Evolutionary conservation across 1,140 invertebrate species (phyloP).

Genomic region (Manduca sexta): DNA sequence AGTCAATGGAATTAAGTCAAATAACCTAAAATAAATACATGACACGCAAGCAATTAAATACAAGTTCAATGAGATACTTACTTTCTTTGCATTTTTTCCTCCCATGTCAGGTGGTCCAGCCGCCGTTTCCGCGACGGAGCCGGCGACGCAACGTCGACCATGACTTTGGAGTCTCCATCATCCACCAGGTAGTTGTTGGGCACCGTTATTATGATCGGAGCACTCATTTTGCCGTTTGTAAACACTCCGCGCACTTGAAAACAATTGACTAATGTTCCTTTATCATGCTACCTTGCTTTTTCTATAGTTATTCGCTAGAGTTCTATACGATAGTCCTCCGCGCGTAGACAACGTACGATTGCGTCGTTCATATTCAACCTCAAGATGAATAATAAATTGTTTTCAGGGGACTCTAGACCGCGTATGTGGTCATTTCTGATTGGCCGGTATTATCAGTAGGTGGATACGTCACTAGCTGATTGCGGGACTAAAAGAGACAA

Average conservation of each 20-base stretch:
- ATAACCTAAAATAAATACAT: background rate
- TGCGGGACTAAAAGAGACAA: conserved; percentile 22
- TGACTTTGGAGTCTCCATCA: conserved; percentile 54
- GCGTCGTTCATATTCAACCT: conserved; percentile 60
- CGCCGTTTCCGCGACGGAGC: conserved; percentile 77
- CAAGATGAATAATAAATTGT: conserved; percentile 36
- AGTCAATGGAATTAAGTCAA: background rate
- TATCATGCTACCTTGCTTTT: conserved; percentile 22
- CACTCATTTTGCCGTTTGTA: conserved; percentile 50
- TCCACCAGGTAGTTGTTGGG: conserved; percentile 74
- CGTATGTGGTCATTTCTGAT: conserved; percentile 57
- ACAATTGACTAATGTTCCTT: conserved; percentile 29
- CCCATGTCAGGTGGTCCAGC: conserved; percentile 85
- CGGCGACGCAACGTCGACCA: conserved; percentile 56
- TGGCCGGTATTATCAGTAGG: conserved; percentile 39
- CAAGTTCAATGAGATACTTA: conserved; percentile 69
- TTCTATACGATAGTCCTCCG: conserved; percentile 40
- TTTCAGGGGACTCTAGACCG: conserved; percentile 33
- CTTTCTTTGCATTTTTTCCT: conserved; percentile 89
- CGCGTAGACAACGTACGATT: conserved; percentile 35
- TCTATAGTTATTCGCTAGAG: conserved; percentile 32
- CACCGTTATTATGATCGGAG: conserved; percentile 71
- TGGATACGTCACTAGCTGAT: conserved; percentile 24
- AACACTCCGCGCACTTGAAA: conserved; percentile 29
- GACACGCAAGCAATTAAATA: conserved; percentile 36